These are phyloP conservation scores for Chydorus sphaericus DNA, from an alignment of 2,888 invertebrate genomes.

Conservation along the genomic window DNA sequence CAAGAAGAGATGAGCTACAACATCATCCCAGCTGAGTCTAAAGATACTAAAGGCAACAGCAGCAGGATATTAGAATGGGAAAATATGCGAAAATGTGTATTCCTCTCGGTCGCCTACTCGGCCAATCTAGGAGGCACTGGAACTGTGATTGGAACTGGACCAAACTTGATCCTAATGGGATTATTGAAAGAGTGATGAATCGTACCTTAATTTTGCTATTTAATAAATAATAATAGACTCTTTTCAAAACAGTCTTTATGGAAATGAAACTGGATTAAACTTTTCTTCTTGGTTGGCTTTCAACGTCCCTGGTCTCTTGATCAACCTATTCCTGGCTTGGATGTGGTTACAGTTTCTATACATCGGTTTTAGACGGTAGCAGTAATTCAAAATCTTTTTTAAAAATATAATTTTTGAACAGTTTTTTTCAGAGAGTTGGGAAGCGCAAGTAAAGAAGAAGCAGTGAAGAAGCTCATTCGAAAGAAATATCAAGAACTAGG, in stretches of 20 bases:
- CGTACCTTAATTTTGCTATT: background rate
- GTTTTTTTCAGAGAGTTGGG: too few species aligned
- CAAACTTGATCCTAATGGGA: conserved; percentile 17
- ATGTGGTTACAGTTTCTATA: conserved; percentile 62
- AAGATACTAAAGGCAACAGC: too few species aligned
- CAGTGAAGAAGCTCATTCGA: conserved; percentile 53
- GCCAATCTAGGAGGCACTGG: conserved; percentile 31
- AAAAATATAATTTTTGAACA: too few species aligned
- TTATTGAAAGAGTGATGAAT: background rate
- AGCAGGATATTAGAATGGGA: too few species aligned
- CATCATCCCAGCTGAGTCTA: too few species aligned
- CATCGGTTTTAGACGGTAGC: conserved; percentile 38
- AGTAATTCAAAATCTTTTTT: too few species aligned
- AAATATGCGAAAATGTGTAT: too few species aligned
- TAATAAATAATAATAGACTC: background rate
- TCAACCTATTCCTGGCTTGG: conserved; percentile 62
- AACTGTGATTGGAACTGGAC: conserved; percentile 30
- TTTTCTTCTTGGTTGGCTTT: conserved; percentile 78
- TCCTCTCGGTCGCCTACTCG: too few species aligned
- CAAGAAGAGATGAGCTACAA: too few species aligned
- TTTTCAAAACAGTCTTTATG: conserved; percentile 30
- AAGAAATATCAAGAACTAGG: conserved; percentile 64
- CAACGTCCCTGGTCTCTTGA: conserved; percentile 65
- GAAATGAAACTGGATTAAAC: conserved; percentile 44
- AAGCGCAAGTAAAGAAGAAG: too few species aligned